phyloP scores from a whole-genome alignment of 2,797 vertebrate species.

The Gambusia yucatana region DNA sequence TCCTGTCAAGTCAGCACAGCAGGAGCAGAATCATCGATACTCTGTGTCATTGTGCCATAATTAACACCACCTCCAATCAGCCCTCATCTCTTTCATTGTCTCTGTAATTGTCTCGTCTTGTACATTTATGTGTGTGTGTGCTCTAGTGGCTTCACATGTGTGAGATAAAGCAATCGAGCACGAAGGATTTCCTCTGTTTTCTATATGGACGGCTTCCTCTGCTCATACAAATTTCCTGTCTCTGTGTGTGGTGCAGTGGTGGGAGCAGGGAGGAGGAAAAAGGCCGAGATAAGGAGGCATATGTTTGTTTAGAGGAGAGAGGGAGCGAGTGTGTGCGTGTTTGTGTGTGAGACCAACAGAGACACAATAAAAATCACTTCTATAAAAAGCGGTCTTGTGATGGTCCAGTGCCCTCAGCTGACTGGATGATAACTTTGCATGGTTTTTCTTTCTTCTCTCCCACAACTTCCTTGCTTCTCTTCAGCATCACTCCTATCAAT shows the following conservation, averaged over 20 bases:
- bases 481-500: background rate
- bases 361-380: conserved; percentile 52
- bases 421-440: conserved; percentile 59
- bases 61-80: conserved; percentile 43
- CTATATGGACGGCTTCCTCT: conserved; percentile 55
- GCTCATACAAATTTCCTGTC: conserved; percentile 62
- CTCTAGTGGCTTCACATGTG: conserved; percentile 14
- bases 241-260: conserved; percentile 37
- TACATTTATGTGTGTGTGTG: background rate
- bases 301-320: conserved; percentile 10
- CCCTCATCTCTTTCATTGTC: conserved; percentile 24
- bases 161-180: conserved; percentile 51
- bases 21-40: conserved; percentile 29
- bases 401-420: conserved; percentile 67
- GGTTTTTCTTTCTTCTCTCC: conserved; percentile 25
- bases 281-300: conserved; percentile 42
- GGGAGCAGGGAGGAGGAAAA: conserved; percentile 34
- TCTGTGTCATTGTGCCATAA: conserved; percentile 22
- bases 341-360: conserved; percentile 7
- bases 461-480: conserved; percentile 9
- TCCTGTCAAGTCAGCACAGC: conserved; percentile 40
- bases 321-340: background rate
- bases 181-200: conserved; percentile 61
- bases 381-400: conserved; percentile 74
- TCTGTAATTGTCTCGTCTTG: conserved; percentile 25